These are phyloP conservation scores for Papilio polyxenes DNA, from an alignment of 1,140 invertebrate species.

Conservation along the genomic window DNA sequence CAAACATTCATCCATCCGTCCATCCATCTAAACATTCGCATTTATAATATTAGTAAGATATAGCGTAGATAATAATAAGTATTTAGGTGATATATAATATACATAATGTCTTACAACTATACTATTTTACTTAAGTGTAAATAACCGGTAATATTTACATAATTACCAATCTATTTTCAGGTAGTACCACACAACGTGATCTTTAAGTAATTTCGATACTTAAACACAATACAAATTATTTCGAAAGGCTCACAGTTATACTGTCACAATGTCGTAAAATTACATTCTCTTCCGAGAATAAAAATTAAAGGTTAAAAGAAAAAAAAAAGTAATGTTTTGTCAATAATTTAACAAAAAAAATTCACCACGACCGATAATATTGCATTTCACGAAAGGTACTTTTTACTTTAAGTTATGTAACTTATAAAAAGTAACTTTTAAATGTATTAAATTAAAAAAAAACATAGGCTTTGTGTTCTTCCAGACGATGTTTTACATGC, in stretches of 20 bases:
- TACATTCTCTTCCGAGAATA: slow-evolving; percentile 1
- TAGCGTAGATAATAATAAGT: not conserved
- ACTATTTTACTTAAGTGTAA: not conserved
- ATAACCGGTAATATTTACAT: not conserved
- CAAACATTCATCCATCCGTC: too few species aligned
- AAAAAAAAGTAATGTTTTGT: not conserved
- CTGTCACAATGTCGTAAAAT: slow-evolving; percentile 3
- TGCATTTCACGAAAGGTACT: too few species aligned
- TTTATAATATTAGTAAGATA: too few species aligned
- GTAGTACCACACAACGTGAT: not conserved
- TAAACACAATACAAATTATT: slow-evolving; percentile 11
- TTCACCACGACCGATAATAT: too few species aligned
- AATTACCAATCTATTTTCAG: not conserved
- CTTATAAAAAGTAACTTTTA: too few species aligned
- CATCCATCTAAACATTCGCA: too few species aligned
- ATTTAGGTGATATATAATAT: not conserved
- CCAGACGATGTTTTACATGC: too few species aligned
- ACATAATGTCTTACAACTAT: not conserved
- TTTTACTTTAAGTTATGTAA: too few species aligned
- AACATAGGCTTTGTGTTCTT: too few species aligned
- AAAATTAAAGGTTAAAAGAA: not conserved
- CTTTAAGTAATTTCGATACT: slow-evolving; percentile 15
- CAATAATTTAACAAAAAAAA: not conserved
- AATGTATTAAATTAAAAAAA: too few species aligned
- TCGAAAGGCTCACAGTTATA: not conserved